A percentile compares a stretch with the other conserved stretches of the same genome.
phyloP scores from a whole-genome alignment of 2,113 vertebrate species.

The Gallinago paraguaiae region DNA sequence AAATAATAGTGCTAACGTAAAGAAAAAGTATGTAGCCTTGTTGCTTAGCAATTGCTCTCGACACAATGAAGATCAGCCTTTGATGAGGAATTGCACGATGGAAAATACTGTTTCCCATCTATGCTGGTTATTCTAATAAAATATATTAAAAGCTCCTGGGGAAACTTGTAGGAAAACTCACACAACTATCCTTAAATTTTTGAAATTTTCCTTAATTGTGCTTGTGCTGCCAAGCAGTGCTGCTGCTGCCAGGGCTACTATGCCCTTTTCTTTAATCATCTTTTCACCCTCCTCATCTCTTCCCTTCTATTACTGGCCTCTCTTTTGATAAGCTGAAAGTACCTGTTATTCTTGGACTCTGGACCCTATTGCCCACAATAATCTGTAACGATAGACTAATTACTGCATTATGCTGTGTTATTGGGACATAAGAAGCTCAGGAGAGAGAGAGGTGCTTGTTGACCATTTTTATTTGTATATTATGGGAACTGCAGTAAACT shows the following conservation, averaged over 20 bases:
- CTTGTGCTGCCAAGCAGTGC: not conserved
- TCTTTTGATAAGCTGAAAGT: not conserved
- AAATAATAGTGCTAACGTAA: not conserved
- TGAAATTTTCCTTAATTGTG: not conserved
- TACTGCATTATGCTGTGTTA: rapidly evolving
- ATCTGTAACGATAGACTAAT: not conserved
- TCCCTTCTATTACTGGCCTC: rapidly evolving
- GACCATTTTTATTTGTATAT: rapidly evolving
- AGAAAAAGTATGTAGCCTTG: not conserved
- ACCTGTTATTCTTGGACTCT: not conserved
- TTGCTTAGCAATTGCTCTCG: conserved; percentile 50
- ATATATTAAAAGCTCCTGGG: not conserved
- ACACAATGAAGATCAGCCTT: not conserved
- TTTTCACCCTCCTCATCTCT: not conserved
- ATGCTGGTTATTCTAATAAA: not conserved
- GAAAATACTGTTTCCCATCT: not conserved
- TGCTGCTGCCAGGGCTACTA: not conserved
- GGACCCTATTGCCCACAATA: rapidly evolving
- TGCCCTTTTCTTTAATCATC: not conserved
- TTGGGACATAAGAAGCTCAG: not conserved
- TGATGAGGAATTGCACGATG: not conserved
- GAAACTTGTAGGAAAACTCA: not conserved
- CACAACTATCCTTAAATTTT: not conserved
- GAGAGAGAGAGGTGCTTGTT: not conserved
- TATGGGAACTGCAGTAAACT: not conserved